A percentile compares a stretch with the other conserved stretches of the same genome.
Evolutionary conservation across 2,888 invertebrate species (phyloP).

Genomic region (Machimus atricapillus): DNA sequence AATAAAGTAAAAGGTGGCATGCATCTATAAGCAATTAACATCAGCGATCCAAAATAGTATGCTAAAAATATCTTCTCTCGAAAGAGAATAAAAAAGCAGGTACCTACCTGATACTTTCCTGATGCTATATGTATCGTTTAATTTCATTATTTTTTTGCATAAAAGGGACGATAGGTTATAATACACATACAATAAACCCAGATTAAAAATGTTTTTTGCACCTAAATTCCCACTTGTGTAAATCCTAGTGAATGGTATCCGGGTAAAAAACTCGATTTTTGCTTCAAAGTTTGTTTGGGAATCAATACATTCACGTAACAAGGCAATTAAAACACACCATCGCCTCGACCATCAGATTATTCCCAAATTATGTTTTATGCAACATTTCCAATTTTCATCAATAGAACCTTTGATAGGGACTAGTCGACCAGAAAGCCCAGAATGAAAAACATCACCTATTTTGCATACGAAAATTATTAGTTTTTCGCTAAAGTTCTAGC

Average conservation of each 20-base stretch:
- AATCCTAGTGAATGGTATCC: not conserved
- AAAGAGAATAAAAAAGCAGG: not conserved
- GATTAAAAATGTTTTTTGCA: not conserved
- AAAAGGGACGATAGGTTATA: not conserved
- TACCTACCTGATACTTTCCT: not conserved
- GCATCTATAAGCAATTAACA: too few species aligned
- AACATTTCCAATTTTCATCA: not conserved
- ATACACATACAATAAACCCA: not conserved
- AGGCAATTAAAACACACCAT: not conserved
- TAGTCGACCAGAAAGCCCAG: not conserved
- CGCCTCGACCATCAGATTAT: not conserved
- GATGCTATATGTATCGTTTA: not conserved
- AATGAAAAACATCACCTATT: not conserved
- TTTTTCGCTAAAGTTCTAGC: not conserved
- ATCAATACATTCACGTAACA: not conserved
- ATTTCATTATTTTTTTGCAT: not conserved
- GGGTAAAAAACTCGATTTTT: not conserved
- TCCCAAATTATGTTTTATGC: not conserved
- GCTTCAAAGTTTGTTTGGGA: not conserved
- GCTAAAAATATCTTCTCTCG: not conserved
- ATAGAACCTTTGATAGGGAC: not conserved
- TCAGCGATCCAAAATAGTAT: not conserved
- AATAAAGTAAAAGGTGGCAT: too few species aligned
- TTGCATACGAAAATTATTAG: conserved; percentile 29
- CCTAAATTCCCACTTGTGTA: not conserved